Evolutionary conservation across 2,113 vertebrate species (phyloP), one percentile per base, ranked within the genome.

Genomic region (Zonotrichia leucophrys): DNA sequence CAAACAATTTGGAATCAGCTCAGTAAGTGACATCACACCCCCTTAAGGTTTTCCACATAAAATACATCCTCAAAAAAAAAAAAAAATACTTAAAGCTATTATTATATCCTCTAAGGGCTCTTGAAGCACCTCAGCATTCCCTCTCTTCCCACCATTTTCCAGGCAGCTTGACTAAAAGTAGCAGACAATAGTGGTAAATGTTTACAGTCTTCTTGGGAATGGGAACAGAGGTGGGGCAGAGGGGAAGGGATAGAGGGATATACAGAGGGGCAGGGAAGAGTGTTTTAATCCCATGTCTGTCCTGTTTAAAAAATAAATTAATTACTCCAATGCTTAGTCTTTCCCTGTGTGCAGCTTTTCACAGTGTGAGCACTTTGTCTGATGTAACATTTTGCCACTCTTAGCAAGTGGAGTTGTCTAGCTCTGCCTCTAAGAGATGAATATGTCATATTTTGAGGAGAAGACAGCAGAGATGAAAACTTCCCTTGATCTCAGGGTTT

Each of bases 21-120:
- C 97, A 98, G 31, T 35, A 9, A 94, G 95, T 98, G 98, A 98
- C 97, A 97, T 98, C 98, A 98, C 89, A 80, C 83, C 92, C 92
- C 97, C 97, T 97, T 97, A 98, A 97, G 93, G 79, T 98, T 98
- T 98, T 98, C 97, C 97, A 97, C 89, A 96, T 97, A 97, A 98
- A 98, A 93, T 50, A 39, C 47, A 10, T 95, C 63, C 82, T 97
- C 96, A 94, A 97, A 96, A 79, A 94, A 97, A 97, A 6, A 63
- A 41, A 42, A 95, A 17, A 16, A 30, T 6, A 96, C 96, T 97
- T 87, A 98, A 97, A 98, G 96, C 87, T 92, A 69, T 96, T 97
- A 95, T 97, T 96, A 56, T n/a, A 91, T 95, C 47, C 93, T 97
- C 92, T 89, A 52, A 95, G 60, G 92, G 76, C 85, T 97, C 63